Evolutionary conservation across 2,888 invertebrate genomes (phyloP).

Genomic region (Idaea dimidiata): DNA sequence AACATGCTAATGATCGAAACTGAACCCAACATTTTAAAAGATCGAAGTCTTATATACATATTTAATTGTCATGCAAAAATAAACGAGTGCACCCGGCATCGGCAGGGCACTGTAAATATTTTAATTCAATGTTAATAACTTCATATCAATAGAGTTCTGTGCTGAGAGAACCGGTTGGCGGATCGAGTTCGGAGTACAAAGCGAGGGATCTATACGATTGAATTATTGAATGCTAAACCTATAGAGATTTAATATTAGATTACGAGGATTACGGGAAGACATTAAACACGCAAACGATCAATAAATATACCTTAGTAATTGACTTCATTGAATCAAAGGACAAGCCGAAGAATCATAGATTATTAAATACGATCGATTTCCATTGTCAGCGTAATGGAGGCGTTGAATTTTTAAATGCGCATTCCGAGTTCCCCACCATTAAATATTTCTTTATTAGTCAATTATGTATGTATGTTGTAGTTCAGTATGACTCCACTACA

Average conservation of each 20-base stretch:
- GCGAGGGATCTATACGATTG: constrained; percentile 46
- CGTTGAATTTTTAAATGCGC: constrained; percentile 45
- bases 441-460: constrained; percentile 36
- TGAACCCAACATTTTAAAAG: constrained; percentile 47
- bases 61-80: constrained; percentile 73
- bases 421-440: constrained; percentile 34
- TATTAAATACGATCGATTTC: constrained; percentile 51
- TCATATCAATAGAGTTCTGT: constrained; percentile 51
- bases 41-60: constrained; percentile 49
- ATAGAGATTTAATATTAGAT: constrained; percentile 49
- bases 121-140: constrained; percentile 70
- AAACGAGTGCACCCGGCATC: constrained; percentile 56
- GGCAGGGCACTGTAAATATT: constrained; percentile 61
- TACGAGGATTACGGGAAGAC: constrained; percentile 32
- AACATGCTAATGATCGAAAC: constrained; percentile 52
- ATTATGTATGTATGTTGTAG: constrained; percentile 10
- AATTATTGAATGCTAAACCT: constrained; percentile 48
- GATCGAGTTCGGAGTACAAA: constrained; percentile 18
- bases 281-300: constrained; percentile 25
- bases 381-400: constrained; percentile 38
- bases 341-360: constrained; percentile 34
- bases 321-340: constrained; percentile 22
- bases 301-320: constrained; percentile 23
- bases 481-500: background rate
- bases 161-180: constrained; percentile 49